Percentiles rank a stretch among this genome's conserved stretches.
Evolutionary conservation across 1,140 invertebrate genomes (phyloP).

Genomic region (Pogonus chalceus): DNA sequence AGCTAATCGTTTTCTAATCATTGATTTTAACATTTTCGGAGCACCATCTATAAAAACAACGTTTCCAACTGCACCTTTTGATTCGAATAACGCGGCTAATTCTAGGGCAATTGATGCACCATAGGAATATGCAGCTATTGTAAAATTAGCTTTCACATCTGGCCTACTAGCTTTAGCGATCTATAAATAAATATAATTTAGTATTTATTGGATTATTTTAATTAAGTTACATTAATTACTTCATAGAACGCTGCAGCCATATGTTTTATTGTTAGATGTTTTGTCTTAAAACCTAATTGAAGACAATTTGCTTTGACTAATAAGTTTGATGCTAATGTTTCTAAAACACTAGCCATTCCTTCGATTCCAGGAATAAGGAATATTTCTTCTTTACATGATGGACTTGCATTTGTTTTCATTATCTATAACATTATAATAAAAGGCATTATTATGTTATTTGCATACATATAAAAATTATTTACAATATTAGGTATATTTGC

Average conservation of each 20-base stretch:
- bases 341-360: conserved; percentile 51
- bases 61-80: conserved; percentile 41
- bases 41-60: conserved; percentile 48
- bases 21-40: conserved; percentile 42
- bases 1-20: conserved; percentile 33
- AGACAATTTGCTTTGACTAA: conserved; percentile 54
- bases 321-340: conserved; percentile 46
- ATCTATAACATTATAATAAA: conserved; percentile 11
- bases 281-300: conserved; percentile 44
- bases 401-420: conserved; percentile 1
- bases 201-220: not conserved
- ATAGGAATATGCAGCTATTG: conserved; percentile 55
- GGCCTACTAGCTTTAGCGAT: not conserved
- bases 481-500: conserved; percentile 2
- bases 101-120: conserved; percentile 48
- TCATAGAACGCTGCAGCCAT: conserved; percentile 34
- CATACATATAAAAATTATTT: too few relatives aligned
- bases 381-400: conserved; percentile 30
- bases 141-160: conserved; percentile 30
- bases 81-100: conserved; percentile 44
- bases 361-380: conserved; percentile 77
- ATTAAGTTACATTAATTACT: conserved; percentile 25
- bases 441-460: too few relatives aligned
- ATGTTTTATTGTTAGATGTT: conserved; percentile 28
- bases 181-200: not conserved